Conservation (phyloP, 2,888 invertebrate genomes). For the Andrena marginata region DNA sequence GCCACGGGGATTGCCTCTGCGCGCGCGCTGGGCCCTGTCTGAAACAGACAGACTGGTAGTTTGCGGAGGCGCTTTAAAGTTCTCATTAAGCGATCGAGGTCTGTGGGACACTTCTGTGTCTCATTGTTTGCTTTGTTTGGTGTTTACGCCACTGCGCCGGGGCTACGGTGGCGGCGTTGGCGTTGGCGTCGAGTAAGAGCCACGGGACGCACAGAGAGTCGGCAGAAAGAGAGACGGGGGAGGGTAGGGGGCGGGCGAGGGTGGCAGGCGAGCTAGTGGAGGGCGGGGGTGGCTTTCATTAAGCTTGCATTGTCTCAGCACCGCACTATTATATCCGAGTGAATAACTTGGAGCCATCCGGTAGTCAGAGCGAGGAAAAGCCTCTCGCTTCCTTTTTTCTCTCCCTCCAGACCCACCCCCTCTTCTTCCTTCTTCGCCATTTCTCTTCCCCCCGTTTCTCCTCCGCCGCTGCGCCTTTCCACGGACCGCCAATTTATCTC, state of each 20-base stretch:
- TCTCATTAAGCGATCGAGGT: conserved; percentile 83
- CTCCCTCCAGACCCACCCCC: background rate
- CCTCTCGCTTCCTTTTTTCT: conserved; percentile 21
- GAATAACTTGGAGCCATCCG: conserved; percentile 79
- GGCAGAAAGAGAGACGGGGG: conserved; percentile 26
- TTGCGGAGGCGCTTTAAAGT: conserved; percentile 77
- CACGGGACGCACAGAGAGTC: conserved; percentile 19
- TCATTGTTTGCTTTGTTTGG: conserved; percentile 82
- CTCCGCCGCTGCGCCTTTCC: background rate
- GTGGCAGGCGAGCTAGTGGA: conserved; percentile 37
- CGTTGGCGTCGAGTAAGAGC: conserved; percentile 42
- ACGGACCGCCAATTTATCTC: conserved; percentile 65
- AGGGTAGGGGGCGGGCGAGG: background rate
- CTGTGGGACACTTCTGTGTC: conserved; percentile 79
- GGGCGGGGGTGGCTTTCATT: conserved; percentile 79
- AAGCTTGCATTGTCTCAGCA: conserved; percentile 82
- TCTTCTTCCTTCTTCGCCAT: conserved; percentile 10
- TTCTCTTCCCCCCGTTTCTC: conserved; percentile 18
- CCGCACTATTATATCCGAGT: conserved; percentile 78
- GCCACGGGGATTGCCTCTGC: background rate
- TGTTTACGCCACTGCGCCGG: conserved; percentile 76
- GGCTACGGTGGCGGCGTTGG: conserved; percentile 42
- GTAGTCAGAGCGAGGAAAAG: conserved; percentile 54
- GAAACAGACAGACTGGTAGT: conserved; percentile 66
- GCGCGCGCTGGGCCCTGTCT: conserved; percentile 36